Evolutionary conservation across 1,140 invertebrate species (phyloP).

Genomic region (Drosophila sproati): DNA sequence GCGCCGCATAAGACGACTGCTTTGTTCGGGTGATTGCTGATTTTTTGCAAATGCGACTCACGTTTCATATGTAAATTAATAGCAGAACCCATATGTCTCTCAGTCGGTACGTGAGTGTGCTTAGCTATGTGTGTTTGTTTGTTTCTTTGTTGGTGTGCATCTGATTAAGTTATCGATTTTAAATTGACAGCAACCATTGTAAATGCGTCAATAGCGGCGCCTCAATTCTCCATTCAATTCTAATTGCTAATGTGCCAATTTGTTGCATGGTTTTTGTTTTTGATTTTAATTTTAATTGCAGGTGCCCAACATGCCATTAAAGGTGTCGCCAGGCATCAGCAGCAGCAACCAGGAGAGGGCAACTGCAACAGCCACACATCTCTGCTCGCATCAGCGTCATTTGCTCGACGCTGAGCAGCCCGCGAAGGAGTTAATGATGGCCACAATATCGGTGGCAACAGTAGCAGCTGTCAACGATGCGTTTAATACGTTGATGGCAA

Average conservation of each 20-base stretch:
- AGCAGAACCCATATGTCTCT: slow-evolving; percentile 9
- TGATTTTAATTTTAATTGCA: slow-evolving; percentile 61
- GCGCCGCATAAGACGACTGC: not conserved
- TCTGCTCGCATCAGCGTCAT: slow-evolving; percentile 74
- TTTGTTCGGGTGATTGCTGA: not conserved
- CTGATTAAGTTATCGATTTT: slow-evolving; percentile 63
- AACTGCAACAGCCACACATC: slow-evolving; percentile 23
- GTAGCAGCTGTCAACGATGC: slow-evolving; percentile 45
- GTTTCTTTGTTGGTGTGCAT: slow-evolving; percentile 17
- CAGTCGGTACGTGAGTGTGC: slow-evolving; percentile 6
- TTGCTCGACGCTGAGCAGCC: slow-evolving; percentile 68
- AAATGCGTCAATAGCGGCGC: slow-evolving; percentile 36
- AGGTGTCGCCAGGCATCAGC: slow-evolving; percentile 30
- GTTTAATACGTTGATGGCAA: slow-evolving; percentile 58
- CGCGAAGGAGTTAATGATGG: slow-evolving; percentile 36
- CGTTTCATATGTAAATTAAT: slow-evolving; percentile 71
- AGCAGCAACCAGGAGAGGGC: slow-evolving; percentile 15
- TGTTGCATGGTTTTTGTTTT: slow-evolving; percentile 32
- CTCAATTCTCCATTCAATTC: slow-evolving; percentile 58
- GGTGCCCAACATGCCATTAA: slow-evolving; percentile 83
- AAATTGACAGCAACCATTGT: slow-evolving; percentile 42
- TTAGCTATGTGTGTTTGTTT: slow-evolving; percentile 7
- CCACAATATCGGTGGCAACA: slow-evolving; percentile 24
- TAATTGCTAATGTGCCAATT: slow-evolving; percentile 60
- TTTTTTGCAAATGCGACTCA: slow-evolving; percentile 56